Evolutionary conservation across 1,140 invertebrate species (phyloP).

Genomic region (Lanistes nyassanus): DNA sequence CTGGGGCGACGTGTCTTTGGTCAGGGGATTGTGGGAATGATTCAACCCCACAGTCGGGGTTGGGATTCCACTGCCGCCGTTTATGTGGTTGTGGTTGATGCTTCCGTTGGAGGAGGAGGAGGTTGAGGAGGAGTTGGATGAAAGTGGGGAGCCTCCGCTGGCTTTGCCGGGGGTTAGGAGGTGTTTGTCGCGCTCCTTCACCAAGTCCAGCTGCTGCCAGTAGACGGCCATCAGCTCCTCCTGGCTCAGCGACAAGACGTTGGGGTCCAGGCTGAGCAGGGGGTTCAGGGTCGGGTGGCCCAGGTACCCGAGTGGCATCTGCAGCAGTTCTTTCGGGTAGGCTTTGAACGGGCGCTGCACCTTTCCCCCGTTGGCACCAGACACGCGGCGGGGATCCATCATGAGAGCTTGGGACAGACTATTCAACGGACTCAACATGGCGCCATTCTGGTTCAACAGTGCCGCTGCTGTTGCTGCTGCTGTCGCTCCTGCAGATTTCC

Average conservation of each 20-base stretch:
- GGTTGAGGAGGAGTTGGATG: not conserved
- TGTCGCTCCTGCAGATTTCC: not conserved
- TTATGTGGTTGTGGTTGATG: not conserved
- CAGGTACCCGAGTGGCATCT: constrained; percentile 68
- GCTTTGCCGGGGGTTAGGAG: not conserved
- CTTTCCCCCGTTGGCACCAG: constrained; percentile 51
- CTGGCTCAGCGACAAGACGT: constrained; percentile 20
- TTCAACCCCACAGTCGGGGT: not conserved
- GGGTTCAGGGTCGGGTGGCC: constrained; percentile 35
- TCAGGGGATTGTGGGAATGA: not conserved
- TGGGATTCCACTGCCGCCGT: not conserved
- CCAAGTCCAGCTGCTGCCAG: constrained; percentile 33
- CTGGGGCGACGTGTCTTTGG: not conserved
- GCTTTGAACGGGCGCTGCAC: constrained; percentile 75
- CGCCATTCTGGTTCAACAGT: constrained; percentile 13
- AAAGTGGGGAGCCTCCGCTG: not conserved
- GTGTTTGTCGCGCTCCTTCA: constrained; percentile 23
- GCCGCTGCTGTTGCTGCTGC: constrained; percentile 18
- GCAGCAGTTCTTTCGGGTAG: constrained; percentile 76
- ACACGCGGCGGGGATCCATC: constrained; percentile 7
- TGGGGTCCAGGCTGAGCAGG: constrained; percentile 16
- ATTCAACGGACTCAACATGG: not conserved
- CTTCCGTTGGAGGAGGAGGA: constrained; percentile 8
- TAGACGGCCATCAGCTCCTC: constrained; percentile 47
- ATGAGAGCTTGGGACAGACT: constrained; percentile 9